These are phyloP conservation scores for Dasypus novemcinctus DNA, from an alignment of 2,113 vertebrate species.

Conservation along the genomic window DNA sequence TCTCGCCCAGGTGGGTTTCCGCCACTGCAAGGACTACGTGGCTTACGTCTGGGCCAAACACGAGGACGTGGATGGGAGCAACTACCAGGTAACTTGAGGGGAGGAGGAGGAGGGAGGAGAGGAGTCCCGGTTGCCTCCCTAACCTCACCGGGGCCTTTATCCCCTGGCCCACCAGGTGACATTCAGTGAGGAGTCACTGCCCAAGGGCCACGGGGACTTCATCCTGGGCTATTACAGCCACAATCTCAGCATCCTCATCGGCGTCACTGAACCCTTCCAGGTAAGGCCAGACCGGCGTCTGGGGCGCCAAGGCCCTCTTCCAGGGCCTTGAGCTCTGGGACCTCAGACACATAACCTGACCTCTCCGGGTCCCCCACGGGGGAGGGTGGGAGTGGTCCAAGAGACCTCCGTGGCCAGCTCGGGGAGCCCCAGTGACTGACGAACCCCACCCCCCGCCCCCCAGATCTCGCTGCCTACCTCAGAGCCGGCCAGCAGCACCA, in stretches of 20 bases:
- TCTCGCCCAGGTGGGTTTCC: slow-evolving; percentile 92
- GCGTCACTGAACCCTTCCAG: slow-evolving; percentile 96
- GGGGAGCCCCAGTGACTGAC: not conserved
- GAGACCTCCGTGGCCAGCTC: not conserved
- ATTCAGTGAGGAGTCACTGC: slow-evolving; percentile 93
- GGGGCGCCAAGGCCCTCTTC: not conserved
- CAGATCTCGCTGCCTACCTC: slow-evolving; percentile 92
- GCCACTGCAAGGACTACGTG: slow-evolving; percentile 96
- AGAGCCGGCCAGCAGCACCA: slow-evolving; percentile 84
- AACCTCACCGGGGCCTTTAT: not conserved
- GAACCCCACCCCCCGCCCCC: not conserved
- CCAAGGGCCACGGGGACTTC: slow-evolving; percentile 93
- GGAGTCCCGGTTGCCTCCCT: not conserved
- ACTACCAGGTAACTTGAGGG: slow-evolving; percentile 84
- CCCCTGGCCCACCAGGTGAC: slow-evolving; percentile 85
- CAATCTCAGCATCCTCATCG: slow-evolving; percentile 90
- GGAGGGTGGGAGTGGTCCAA: not conserved
- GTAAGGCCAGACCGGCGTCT: slow-evolving; percentile 76
- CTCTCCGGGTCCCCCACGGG: not conserved
- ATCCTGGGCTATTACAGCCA: slow-evolving; percentile 96
- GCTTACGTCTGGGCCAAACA: slow-evolving; percentile 95
- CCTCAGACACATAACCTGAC: not conserved
- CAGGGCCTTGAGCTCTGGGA: not conserved
- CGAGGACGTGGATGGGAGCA: slow-evolving; percentile 88
- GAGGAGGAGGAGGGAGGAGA: not conserved